Conservation (phyloP, 2,797 vertebrate species). For the Myioborus melanocephalus region DNA sequence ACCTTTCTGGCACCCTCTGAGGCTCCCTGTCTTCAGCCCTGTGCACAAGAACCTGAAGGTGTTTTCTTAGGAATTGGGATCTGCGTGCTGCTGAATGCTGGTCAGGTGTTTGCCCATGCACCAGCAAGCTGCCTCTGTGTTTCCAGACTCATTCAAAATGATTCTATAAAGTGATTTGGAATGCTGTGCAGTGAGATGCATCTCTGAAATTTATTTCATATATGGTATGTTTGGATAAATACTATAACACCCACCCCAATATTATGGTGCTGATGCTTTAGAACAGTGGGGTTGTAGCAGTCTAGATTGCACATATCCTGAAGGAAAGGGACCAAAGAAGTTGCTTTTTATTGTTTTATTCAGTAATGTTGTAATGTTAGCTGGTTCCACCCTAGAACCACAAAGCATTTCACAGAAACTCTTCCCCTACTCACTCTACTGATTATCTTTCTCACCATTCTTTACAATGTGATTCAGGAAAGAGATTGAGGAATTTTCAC, state of each 20-base stretch:
- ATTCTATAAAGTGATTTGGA: background rate
- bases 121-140: background rate
- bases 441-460: background rate
- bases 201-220: background rate
- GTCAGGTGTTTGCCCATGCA: background rate
- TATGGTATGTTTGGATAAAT: background rate
- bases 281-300: background rate
- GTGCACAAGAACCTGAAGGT: background rate
- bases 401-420: background rate
- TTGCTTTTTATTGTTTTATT: background rate
- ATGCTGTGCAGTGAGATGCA: background rate
- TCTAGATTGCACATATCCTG: background rate
- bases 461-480: background rate
- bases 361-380: background rate
- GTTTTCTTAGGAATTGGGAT: background rate
- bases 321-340: background rate
- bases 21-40: background rate
- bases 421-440: background rate
- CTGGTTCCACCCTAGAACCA: background rate
- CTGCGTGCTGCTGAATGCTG: background rate
- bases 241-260: background rate
- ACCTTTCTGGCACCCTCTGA: background rate
- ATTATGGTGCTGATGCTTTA: background rate
- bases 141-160: background rate
- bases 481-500: background rate